phyloP scores from a whole-genome alignment of 2,888 invertebrate genomes.

The Drosophila histrio region DNA sequence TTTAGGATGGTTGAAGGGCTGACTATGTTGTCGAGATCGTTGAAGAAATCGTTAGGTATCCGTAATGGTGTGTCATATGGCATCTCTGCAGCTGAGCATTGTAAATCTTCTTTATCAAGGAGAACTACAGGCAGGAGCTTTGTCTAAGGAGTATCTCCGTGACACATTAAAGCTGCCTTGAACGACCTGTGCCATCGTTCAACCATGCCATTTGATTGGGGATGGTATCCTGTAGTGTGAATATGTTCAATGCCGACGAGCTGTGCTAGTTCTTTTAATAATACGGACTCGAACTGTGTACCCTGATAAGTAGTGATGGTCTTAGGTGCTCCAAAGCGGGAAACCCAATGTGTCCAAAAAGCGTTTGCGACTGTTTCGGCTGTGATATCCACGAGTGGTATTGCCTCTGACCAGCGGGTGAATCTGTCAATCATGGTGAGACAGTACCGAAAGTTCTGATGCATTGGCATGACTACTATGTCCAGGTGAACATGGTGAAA shows the following conservation, averaged over 20 bases:
- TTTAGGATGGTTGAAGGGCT: no score
- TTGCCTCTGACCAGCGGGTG: neutral
- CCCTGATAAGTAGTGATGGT: constrained; percentile 1
- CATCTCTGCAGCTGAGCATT: neutral
- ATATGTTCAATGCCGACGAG: no score
- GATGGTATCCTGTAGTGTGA: no score
- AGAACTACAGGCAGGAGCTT: neutral
- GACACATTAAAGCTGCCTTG: neutral
- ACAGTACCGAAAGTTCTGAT: neutral
- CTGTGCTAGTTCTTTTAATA: no score
- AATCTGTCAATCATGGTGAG: neutral
- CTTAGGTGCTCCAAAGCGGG: no score
- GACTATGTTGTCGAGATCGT: no score
- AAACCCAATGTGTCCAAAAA: constrained; percentile 1
- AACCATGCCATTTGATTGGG: neutral
- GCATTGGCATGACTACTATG: neutral
- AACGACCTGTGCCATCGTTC: neutral
- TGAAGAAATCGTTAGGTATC: no score
- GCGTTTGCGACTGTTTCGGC: neutral
- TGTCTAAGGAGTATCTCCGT: neutral
- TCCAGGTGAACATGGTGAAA: neutral
- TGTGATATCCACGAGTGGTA: neutral
- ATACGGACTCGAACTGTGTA: no score
- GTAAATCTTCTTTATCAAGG: neutral
- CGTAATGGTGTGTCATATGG: no score